Conservation (phyloP, 2,888 invertebrate genomes). For the Dasysyrphus tricinctus region DNA sequence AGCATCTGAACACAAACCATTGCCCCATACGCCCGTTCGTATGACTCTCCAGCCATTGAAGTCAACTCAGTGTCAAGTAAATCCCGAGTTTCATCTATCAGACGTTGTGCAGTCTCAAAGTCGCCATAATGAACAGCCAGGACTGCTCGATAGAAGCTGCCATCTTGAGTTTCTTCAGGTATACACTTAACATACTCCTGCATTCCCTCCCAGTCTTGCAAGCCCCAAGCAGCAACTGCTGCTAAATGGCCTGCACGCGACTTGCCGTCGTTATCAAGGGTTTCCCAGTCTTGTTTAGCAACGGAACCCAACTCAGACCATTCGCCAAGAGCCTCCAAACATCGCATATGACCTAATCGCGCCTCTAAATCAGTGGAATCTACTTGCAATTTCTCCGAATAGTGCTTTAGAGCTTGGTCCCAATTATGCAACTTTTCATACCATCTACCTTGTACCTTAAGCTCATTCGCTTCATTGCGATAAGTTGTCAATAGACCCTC, state of each 20-base stretch:
- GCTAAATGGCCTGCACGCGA: slow-evolving; percentile 94
- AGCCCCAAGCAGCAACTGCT: slow-evolving; percentile 97
- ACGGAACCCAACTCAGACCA: slow-evolving; percentile 95
- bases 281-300: slow-evolving; percentile 91
- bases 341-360: slow-evolving; percentile 96
- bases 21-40: slow-evolving; percentile 96
- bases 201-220: slow-evolving; percentile 97
- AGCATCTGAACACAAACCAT: slow-evolving; percentile 99
- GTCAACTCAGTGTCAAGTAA: slow-evolving; percentile 97
- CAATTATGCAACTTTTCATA: slow-evolving; percentile 99
- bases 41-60: slow-evolving; percentile 97
- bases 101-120: slow-evolving; percentile 87
- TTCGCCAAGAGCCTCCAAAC: slow-evolving; percentile 97
- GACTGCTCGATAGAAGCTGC: slow-evolving; percentile 97
- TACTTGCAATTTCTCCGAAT: slow-evolving; percentile 89
- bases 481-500: slow-evolving; percentile 94
- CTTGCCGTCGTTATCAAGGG: slow-evolving; percentile 85
- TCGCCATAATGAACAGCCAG: slow-evolving; percentile 93
- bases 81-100: slow-evolving; percentile 96
- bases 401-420: slow-evolving; percentile 96
- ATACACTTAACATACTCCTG: slow-evolving; percentile 94
- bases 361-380: slow-evolving; percentile 90
- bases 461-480: slow-evolving; percentile 87
- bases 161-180: slow-evolving; percentile 96
- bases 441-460: slow-evolving; percentile 92